These are phyloP conservation scores for Archips xylosteana DNA, from an alignment of 2,888 invertebrate genomes.

Conservation along the genomic window DNA sequence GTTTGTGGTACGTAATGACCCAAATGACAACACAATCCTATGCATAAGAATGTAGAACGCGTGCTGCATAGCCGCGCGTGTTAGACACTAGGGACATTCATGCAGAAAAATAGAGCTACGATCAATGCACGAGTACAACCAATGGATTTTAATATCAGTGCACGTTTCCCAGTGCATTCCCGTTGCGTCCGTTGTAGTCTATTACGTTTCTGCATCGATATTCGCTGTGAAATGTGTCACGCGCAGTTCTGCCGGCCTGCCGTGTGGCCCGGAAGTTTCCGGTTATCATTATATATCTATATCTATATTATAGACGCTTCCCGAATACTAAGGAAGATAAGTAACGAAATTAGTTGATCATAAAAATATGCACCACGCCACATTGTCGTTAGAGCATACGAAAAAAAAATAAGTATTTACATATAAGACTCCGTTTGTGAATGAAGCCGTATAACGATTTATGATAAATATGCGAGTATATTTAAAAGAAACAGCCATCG, in stretches of 20 bases:
- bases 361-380: background rate
- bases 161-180: background rate
- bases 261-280: conserved; percentile 19
- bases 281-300: background rate
- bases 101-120: conserved; percentile 38
- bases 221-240: conserved; percentile 31
- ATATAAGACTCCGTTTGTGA: background rate
- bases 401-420: background rate
- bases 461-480: background rate
- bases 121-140: conserved; percentile 30
- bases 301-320: conserved; percentile 17
- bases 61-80: conserved; percentile 33
- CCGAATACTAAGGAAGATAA: background rate
- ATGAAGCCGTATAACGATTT: background rate
- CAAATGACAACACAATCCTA: conserved; percentile 30
- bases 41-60: conserved; percentile 36
- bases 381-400: background rate
- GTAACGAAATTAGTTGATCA: background rate
- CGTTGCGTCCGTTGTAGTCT: background rate
- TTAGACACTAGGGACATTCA: conserved; percentile 20
- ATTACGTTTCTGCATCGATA: conserved; percentile 16
- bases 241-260: conserved; percentile 27
- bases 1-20: conserved; percentile 30
- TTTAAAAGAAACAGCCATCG: background rate
- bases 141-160: conserved; percentile 19